phyloP scores from a whole-genome alignment of 2,888 invertebrate species.

The Apodemia zela region DNA sequence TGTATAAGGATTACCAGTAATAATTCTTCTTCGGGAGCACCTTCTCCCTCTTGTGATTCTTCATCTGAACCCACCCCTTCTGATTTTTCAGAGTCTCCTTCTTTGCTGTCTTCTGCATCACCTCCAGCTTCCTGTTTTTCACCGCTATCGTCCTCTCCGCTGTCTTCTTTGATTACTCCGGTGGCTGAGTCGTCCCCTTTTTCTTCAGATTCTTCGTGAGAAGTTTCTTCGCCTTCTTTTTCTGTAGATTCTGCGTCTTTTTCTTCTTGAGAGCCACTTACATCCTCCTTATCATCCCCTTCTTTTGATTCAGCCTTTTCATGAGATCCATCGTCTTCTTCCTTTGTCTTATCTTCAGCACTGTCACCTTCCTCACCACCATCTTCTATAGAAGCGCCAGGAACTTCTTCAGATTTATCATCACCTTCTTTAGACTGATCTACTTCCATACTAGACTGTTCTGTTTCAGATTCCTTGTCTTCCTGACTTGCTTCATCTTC shows the following conservation, averaged over 20 bases:
- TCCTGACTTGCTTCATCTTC: conserved; percentile 43
- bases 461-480: conserved; percentile 35
- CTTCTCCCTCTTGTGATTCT: conserved; percentile 56
- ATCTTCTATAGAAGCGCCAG: conserved; percentile 44
- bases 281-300: conserved; percentile 40
- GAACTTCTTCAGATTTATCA: conserved; percentile 47
- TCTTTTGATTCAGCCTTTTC: conserved; percentile 63
- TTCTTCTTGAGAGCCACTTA: conserved; percentile 41
- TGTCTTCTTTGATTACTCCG: conserved; percentile 32
- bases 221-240: conserved; percentile 39
- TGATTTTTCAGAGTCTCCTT: conserved; percentile 39
- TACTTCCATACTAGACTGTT: conserved; percentile 17
- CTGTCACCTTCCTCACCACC: conserved; percentile 34
- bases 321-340: conserved; percentile 68
- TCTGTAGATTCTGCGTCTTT: conserved; percentile 30
- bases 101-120: conserved; percentile 34
- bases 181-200: conserved; percentile 40
- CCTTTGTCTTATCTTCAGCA: conserved; percentile 43
- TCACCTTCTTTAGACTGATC: conserved; percentile 35
- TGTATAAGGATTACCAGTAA: conserved; percentile 68
- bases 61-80: conserved; percentile 49
- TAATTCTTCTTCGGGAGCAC: conserved; percentile 83
- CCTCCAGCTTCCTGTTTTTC: conserved; percentile 28
- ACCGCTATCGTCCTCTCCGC: conserved; percentile 22
- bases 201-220: conserved; percentile 46